These are phyloP conservation scores for Condylura cristata DNA, from an alignment of 2,113 vertebrate species.

Conservation along the genomic window DNA sequence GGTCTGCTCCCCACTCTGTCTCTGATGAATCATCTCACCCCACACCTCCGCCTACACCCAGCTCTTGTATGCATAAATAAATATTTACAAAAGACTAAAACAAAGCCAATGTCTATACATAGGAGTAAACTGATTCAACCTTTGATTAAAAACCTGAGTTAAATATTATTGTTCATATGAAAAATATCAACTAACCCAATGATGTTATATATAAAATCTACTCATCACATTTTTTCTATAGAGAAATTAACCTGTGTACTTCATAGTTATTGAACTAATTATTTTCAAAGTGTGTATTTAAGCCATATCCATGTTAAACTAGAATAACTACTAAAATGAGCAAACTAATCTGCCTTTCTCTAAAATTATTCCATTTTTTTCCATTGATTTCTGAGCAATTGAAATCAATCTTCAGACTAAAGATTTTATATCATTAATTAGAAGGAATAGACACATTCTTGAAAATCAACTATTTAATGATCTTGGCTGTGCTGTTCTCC, in stretches of 20 bases:
- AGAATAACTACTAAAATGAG: constrained; percentile 26
- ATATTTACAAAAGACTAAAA: too few relatives aligned
- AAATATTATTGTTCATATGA: not conserved
- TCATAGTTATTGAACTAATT: not conserved
- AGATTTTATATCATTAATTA: constrained; percentile 75
- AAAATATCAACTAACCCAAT: constrained; percentile 24
- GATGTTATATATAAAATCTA: not conserved
- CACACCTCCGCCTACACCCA: too few relatives aligned
- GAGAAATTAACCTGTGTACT: not conserved
- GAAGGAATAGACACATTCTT: constrained; percentile 74
- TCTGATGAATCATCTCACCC: too few relatives aligned
- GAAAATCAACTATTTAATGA: constrained; percentile 76
- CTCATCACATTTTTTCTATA: not conserved
- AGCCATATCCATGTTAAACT: not conserved
- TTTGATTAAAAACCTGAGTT: not conserved
- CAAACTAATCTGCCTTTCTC: constrained; percentile 30
- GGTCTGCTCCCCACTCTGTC: too few relatives aligned
- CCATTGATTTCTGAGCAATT: constrained; percentile 62
- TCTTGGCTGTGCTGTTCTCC: constrained; percentile 72
- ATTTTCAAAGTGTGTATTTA: constrained; percentile 20
- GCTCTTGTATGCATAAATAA: too few relatives aligned
- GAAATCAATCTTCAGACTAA: constrained; percentile 61
- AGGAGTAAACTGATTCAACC: not conserved
- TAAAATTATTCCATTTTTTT: constrained; percentile 65
- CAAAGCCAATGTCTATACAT: too few relatives aligned